A percentile compares a stretch with the other conserved stretches of the same genome.
These are phyloP conservation scores for Dinocampus coccinellae DNA, from an alignment of 2,888 invertebrate genomes.

Conservation along the genomic window DNA sequence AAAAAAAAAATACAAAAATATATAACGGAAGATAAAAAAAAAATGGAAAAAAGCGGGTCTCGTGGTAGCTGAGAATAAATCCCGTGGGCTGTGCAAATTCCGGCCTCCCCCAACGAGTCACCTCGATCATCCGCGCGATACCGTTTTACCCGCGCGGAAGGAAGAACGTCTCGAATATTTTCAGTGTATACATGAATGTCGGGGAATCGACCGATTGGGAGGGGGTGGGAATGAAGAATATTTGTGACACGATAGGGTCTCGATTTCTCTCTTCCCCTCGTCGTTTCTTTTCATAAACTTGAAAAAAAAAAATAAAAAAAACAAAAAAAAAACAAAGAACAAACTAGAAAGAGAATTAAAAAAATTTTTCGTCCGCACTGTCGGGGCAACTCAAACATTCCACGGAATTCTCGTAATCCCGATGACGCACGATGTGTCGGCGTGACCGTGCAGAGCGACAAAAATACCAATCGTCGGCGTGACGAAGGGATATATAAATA, in stretches of 20 bases:
- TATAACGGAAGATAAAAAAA: conserved; percentile 10
- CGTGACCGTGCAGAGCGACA: conserved; percentile 43
- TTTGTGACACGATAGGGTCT: conserved; percentile 19
- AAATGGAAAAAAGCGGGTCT: conserved; percentile 17
- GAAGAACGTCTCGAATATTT: conserved; percentile 26
- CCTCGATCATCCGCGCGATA: conserved; percentile 30
- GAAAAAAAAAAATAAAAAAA: neutral
- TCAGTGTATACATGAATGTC: conserved; percentile 12
- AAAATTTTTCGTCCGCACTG: conserved; percentile 17
- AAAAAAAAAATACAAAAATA: conserved; percentile 8
- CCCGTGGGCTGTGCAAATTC: conserved; percentile 16
- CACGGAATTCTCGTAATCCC: conserved; percentile 53
- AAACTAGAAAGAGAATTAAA: neutral
- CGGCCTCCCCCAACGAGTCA: conserved; percentile 19
- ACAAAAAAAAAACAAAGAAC: neutral
- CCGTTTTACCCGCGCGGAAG: neutral
- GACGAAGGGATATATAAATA: conserved; percentile 6
- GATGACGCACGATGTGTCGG: conserved; percentile 54
- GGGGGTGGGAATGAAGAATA: conserved; percentile 16
- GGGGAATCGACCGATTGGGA: conserved; percentile 7
- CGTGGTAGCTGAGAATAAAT: conserved; percentile 33
- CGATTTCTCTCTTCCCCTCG: neutral
- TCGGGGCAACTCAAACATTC: conserved; percentile 28
- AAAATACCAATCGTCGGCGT: conserved; percentile 54
- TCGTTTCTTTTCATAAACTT: neutral